These are phyloP conservation scores for Salmo trutta DNA, from an alignment of 2,797 vertebrate species.

Conservation along the genomic window DNA sequence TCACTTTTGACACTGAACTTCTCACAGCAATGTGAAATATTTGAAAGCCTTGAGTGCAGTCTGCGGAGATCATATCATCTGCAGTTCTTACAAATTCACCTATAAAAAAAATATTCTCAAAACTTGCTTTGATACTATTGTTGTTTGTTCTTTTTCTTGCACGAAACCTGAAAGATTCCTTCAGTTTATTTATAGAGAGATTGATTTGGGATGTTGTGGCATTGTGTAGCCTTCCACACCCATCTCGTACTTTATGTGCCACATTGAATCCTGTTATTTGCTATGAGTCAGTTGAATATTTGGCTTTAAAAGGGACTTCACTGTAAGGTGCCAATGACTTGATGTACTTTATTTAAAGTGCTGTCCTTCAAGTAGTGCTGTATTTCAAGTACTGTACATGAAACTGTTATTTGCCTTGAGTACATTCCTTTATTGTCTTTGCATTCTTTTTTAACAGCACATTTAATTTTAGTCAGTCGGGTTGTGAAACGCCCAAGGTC, in stretches of 20 bases:
- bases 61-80: background rate
- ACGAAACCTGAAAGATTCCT: background rate
- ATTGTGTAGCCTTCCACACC: background rate
- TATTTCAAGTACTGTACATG: background rate
- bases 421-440: background rate
- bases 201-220: background rate
- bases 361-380: background rate
- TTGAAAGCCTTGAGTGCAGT: constrained; percentile 23
- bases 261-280: background rate
- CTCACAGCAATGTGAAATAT: constrained; percentile 28
- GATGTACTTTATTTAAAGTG: no score
- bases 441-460: background rate
- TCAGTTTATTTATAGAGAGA: background rate
- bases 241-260: background rate
- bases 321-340: background rate
- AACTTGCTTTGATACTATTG: background rate
- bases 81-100: background rate
- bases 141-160: background rate
- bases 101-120: background rate
- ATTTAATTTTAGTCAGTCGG: background rate
- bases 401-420: background rate
- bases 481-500: background rate
- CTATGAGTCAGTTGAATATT: background rate
- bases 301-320: background rate
- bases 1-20: constrained; percentile 19